These are phyloP conservation scores for Eulithis testata DNA, from an alignment of 2,888 invertebrate genomes.

Conservation along the genomic window DNA sequence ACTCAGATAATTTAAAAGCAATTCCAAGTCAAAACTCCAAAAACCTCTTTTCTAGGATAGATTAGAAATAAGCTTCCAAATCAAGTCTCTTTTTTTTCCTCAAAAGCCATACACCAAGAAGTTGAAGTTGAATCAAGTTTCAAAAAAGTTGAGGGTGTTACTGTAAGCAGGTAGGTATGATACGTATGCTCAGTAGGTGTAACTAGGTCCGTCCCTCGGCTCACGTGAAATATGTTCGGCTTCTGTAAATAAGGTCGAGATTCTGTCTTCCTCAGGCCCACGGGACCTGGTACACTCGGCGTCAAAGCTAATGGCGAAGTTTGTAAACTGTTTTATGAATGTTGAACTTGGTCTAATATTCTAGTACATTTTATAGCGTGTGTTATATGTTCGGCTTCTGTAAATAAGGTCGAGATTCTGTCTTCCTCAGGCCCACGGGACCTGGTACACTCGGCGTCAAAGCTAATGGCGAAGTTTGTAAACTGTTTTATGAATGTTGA, in stretches of 20 bases:
- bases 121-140: no score
- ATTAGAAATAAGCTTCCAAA: no score
- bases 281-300: conserved; percentile 16
- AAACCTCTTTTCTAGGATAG: no score
- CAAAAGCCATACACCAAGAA: no score
- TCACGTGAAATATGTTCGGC: conserved; percentile 35
- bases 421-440: conserved; percentile 24
- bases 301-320: not conserved
- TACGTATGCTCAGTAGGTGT: not conserved
- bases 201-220: conserved; percentile 15
- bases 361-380: no score
- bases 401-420: conserved; percentile 33
- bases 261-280: conserved; percentile 21
- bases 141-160: not conserved
- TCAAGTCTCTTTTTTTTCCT: no score
- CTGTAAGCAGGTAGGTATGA: not conserved
- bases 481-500: not conserved
- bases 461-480: not conserved
- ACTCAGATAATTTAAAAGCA: no score
- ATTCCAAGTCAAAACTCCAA: no score
- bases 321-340: not conserved
- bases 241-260: conserved; percentile 34
- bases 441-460: not conserved
- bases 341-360: not conserved
- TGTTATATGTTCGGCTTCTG: conserved; percentile 26